Base-by-base conservation (phyloP, 2,113 vertebrate species). In the Crotalus horridus region DNA sequence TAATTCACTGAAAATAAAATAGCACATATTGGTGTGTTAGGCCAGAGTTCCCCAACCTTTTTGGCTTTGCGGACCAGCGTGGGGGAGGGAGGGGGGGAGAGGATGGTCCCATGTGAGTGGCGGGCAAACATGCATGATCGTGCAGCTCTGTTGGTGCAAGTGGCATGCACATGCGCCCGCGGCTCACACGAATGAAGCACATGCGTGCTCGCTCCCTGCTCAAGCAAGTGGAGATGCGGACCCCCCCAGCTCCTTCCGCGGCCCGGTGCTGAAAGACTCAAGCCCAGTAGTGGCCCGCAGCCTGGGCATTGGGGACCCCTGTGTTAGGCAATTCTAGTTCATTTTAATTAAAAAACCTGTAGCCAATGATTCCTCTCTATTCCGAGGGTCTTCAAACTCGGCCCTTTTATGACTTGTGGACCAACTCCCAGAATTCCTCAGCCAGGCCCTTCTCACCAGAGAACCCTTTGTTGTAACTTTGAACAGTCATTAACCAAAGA, bases 1-100 rank as follows among this genome's bases (percentile, higher is more conserved):
- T 99, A 99, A 91, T 99, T 99, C 99, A 99, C 99, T 99, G 92
- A 92, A 93, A 97, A 89, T 94, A 20, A 81, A 39, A 39, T 3
- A 39, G 21, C 1, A 39, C 17, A 21, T 1, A 39, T 3, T 39
- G 6, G 6, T 7, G 29, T n/a, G 64, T 69, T n/a, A 69, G 64
- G n/a, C 64, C 64, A n/a, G 64, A n/a, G 29, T 69, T 69, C 12
- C 64, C 64, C 29, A 69, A n/a, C n/a, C 4, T n/a, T 69, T 69
- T 15, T 29, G 6, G 61, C 29, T 69, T 69, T 69, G 61, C 2
- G 1, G 61, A 64, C 59, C 0, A 4, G 48, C 8, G 11, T 1
- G 26, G 12, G 3, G 9, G 26, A 11, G 21, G 21, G 59, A 11
- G 59, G 59, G 26, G 9, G 24, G 0, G 24, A 26, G 29, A 11